A percentile compares a stretch with the other conserved stretches of the same genome.
Evolutionary conservation across 2,113 vertebrate genomes (phyloP).

Genomic region (Urocolius indicus): DNA sequence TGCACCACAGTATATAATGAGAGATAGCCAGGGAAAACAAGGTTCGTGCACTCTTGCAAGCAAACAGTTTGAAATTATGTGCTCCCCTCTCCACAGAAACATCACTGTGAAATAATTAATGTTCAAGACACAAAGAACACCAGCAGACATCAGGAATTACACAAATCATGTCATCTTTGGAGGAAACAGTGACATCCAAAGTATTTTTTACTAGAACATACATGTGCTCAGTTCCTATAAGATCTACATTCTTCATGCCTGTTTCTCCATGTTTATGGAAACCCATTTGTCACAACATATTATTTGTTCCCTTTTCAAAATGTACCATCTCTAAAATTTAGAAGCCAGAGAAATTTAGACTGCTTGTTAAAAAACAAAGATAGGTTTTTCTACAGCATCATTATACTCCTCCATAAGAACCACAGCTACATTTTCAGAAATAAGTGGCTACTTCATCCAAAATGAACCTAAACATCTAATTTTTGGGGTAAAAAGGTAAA

Average conservation of each 20-base stretch:
- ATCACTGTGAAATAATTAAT: neutral
- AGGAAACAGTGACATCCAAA: neutral
- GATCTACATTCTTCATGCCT: neutral
- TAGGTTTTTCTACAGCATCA: neutral
- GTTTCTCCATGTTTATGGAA: neutral
- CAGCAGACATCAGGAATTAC: neutral
- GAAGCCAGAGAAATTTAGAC: neutral
- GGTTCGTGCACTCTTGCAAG: neutral
- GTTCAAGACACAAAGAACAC: neutral
- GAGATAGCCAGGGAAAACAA: neutral
- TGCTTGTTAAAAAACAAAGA: neutral
- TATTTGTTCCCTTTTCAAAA: neutral
- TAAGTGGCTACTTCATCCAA: neutral
- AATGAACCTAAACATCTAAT: neutral
- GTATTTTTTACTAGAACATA: neutral
- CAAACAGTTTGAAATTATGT: neutral
- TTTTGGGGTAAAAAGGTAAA: neutral
- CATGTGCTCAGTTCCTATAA: neutral
- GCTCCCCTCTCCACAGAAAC: neutral
- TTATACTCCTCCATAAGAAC: neutral
- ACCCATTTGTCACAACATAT: neutral
- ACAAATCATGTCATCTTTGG: neutral
- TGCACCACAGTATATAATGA: neutral
- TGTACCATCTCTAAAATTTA: neutral
- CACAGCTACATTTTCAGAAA: neutral